Conservation (phyloP, 2,888 invertebrate species). For the Orchestes rusci region DNA sequence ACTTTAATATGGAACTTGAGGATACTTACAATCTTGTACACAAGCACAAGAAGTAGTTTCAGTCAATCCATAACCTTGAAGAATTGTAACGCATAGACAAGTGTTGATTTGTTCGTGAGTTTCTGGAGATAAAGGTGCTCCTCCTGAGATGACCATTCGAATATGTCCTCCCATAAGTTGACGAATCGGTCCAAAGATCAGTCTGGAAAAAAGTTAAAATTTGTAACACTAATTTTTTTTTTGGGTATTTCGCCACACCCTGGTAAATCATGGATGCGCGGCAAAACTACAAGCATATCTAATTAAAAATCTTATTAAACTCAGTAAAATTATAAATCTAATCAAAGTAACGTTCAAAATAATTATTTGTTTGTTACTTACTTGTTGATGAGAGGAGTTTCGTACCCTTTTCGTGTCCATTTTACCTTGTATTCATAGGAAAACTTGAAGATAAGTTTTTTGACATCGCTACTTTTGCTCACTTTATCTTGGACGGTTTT, state of each 20-base stretch:
- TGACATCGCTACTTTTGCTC: conserved; percentile 68
- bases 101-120: conserved; percentile 91
- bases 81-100: conserved; percentile 83
- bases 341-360: too few species aligned
- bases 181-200: conserved; percentile 50
- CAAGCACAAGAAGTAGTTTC: conserved; percentile 94
- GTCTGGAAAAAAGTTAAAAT: conserved; percentile 44
- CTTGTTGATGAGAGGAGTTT: conserved; percentile 69
- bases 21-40: conserved; percentile 67
- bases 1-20: background rate
- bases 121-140: conserved; percentile 92
- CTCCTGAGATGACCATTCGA: conserved; percentile 84
- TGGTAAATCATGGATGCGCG: too few species aligned
- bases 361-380: conserved; percentile 33
- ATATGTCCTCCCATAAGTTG: conserved; percentile 80
- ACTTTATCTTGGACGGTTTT: conserved; percentile 96
- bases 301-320: too few species aligned
- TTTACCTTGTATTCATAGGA: conserved; percentile 88
- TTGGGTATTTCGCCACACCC: too few species aligned
- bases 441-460: conserved; percentile 84
- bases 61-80: conserved; percentile 94
- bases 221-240: too few species aligned
- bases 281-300: too few species aligned
- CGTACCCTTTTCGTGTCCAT: conserved; percentile 77
- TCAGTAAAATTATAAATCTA: too few species aligned